A percentile compares a stretch with the other conserved stretches of the same genome.
Conservation (phyloP, 2,797 vertebrate species). For the Sebastes minor region DNA sequence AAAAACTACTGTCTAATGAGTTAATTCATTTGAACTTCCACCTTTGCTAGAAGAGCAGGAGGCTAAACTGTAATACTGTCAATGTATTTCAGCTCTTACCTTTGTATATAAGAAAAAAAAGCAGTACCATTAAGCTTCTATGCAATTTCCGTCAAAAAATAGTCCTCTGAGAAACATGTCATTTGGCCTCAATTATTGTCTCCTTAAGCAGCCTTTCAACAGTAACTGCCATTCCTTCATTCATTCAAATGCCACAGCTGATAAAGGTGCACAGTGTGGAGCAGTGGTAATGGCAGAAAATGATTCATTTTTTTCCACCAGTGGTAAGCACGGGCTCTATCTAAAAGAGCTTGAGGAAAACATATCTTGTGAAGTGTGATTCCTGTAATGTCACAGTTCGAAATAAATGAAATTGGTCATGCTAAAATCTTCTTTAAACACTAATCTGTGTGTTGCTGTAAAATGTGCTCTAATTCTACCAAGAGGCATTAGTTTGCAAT, state of each 20-base stretch:
- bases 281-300: slow-evolving; percentile 50
- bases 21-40: too few species aligned
- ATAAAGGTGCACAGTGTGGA: slow-evolving; percentile 42
- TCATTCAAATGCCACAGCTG: slow-evolving; percentile 39
- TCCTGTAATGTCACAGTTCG: slow-evolving; percentile 36
- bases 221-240: slow-evolving; percentile 18
- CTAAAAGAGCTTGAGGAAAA: slow-evolving; percentile 42
- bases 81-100: too few species aligned
- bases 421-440: slow-evolving; percentile 36
- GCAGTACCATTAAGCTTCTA: neutral
- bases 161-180: neutral
- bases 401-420: slow-evolving; percentile 42
- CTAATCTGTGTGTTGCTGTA: slow-evolving; percentile 37
- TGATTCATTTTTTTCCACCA: slow-evolving; percentile 38
- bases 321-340: slow-evolving; percentile 2
- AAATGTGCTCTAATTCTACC: slow-evolving; percentile 34
- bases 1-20: too few species aligned
- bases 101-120: neutral
- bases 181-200: slow-evolving; percentile 33
- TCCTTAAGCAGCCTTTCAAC: slow-evolving; percentile 29
- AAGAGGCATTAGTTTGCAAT: slow-evolving; percentile 36
- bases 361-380: slow-evolving; percentile 23
- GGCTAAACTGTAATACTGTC: too few species aligned
- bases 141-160: slow-evolving; percentile 7
- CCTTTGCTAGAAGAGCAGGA: too few species aligned